These are phyloP conservation scores for Chrysogorgia sp. DNA, from an alignment of 92 coral and sea anemone genomes.

Conservation along the genomic window DNA sequence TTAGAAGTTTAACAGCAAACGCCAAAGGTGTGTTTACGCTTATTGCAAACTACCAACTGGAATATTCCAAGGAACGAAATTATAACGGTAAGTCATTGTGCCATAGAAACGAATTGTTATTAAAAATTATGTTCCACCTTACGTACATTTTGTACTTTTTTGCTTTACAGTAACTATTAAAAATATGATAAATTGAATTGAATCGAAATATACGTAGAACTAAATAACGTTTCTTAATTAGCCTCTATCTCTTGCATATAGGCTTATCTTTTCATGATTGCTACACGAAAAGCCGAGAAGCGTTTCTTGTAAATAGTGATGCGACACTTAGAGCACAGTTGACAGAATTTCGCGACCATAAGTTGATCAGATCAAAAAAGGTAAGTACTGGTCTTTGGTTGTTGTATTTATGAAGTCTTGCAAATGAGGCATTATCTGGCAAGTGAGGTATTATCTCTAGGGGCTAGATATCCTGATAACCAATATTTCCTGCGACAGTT, in stretches of 20 bases:
- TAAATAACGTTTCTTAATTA: background rate
- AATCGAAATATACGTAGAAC: too few relatives aligned
- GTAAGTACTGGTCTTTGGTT: conserved; percentile 30
- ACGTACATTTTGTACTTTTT: too few relatives aligned
- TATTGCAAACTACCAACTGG: conserved; percentile 80
- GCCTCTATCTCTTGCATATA: conserved; percentile 49
- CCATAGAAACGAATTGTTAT: background rate
- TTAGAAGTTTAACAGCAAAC: conserved; percentile 89
- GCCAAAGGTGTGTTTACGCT: conserved; percentile 84
- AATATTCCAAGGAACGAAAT: conserved; percentile 76
- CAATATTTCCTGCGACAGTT: too few relatives aligned
- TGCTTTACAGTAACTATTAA: too few relatives aligned
- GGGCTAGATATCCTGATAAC: too few relatives aligned
- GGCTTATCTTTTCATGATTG: conserved; percentile 86
- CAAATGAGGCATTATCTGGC: too few relatives aligned
- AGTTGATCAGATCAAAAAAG: conserved; percentile 87
- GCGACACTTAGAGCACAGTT: conserved; percentile 89
- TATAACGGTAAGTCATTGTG: conserved; percentile 70
- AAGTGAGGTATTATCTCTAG: too few relatives aligned
- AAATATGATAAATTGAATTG: too few relatives aligned
- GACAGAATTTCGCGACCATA: conserved; percentile 91
- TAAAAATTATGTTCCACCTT: background rate
- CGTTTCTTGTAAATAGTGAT: conserved; percentile 91
- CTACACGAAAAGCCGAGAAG: conserved; percentile 85
- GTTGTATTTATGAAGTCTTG: too few relatives aligned